Percentiles rank a stretch among this genome's conserved stretches.
Evolutionary conservation across 2,888 invertebrate species (phyloP).

Genomic region (Limenitis camilla): DNA sequence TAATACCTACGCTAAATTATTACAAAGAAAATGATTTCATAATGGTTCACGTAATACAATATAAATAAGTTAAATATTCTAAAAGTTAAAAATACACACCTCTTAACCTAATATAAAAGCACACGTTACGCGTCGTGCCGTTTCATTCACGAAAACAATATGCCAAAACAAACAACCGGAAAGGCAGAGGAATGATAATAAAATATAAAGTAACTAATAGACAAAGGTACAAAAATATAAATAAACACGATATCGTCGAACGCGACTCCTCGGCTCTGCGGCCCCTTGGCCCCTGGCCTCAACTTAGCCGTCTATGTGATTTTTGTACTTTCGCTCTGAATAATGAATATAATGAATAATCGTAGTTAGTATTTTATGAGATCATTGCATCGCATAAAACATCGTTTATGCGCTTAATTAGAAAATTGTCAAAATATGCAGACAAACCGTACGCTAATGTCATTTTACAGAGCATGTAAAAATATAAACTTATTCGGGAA

Average conservation of each 20-base stretch:
- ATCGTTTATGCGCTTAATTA: slow-evolving; percentile 63
- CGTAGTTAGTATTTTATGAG: slow-evolving; percentile 73
- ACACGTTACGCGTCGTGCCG: slow-evolving; percentile 45
- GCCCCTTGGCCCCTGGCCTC: no score
- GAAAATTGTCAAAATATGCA: slow-evolving; percentile 69
- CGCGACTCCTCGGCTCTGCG: slow-evolving; percentile 25
- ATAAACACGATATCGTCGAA: slow-evolving; percentile 49
- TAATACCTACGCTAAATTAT: slow-evolving; percentile 71
- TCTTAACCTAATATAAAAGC: slow-evolving; percentile 73
- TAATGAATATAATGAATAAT: slow-evolving; percentile 38
- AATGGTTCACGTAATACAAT: slow-evolving; percentile 71
- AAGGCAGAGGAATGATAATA: slow-evolving; percentile 59
- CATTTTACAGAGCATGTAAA: slow-evolving; percentile 54
- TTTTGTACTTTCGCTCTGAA: slow-evolving; percentile 71
- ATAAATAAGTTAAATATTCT: slow-evolving; percentile 75
- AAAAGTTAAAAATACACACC: slow-evolving; percentile 74
- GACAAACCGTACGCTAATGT: slow-evolving; percentile 54
- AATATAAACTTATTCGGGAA: slow-evolving; percentile 47
- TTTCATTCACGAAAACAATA: slow-evolving; percentile 38
- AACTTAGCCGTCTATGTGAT: slow-evolving; percentile 28
- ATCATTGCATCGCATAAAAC: slow-evolving; percentile 65
- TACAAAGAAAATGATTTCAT: slow-evolving; percentile 71
- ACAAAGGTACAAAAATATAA: slow-evolving; percentile 69
- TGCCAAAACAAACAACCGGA: slow-evolving; percentile 55
- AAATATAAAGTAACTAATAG: slow-evolving; percentile 55